Evolutionary conservation across 2,888 invertebrate genomes (phyloP), one percentile per base, ranked within the genome.

Genomic region (Choreutis nemorana): DNA sequence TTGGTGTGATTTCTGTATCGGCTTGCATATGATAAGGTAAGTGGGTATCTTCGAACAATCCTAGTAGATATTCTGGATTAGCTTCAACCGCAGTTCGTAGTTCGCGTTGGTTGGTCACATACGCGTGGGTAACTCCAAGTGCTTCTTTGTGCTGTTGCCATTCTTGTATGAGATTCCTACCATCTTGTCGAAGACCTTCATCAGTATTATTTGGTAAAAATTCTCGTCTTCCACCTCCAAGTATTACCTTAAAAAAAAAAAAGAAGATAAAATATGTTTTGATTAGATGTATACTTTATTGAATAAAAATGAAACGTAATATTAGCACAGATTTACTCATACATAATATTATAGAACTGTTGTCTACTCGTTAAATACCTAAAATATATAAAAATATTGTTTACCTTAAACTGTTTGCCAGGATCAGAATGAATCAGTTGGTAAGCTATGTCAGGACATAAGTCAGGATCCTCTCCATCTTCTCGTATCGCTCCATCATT

Each of bases 151-250:
- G 71, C 2, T 55, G 42, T 41, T 77, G 59, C 91, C 91, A 91
- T 32, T 81, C 81, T 13, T 83, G 63, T 26, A 90, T 85, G 29
- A 90, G 66, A 58, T 90, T 82, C 6, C 75, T 64, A 0, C 82
- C 83, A 50, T 90, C 90, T 8, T 55, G 30, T 26, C 85, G 54
- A 12, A 49, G 46, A 0, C 85, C 82, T 22, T 71, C 81, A 52
- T 85, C 88, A 8, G 51, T 37, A 2, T 58, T 59, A n/a, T 68
- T 78, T 0, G 87, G 85, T 6, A 86, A 46, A 44, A 91, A 86
- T 34, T 85, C 83, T 1, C 68, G 62, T 8, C 87, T 70, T 1
- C 91, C 91, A 0, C 91, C 91, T 1, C 91, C 91, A 36, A 91
- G 53, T 18, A 90, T 83, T 0, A 89, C 83, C 80, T 86, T 37